Evolutionary conservation across 2,113 vertebrate genomes (phyloP).

Genomic region (Cygnus atratus): DNA sequence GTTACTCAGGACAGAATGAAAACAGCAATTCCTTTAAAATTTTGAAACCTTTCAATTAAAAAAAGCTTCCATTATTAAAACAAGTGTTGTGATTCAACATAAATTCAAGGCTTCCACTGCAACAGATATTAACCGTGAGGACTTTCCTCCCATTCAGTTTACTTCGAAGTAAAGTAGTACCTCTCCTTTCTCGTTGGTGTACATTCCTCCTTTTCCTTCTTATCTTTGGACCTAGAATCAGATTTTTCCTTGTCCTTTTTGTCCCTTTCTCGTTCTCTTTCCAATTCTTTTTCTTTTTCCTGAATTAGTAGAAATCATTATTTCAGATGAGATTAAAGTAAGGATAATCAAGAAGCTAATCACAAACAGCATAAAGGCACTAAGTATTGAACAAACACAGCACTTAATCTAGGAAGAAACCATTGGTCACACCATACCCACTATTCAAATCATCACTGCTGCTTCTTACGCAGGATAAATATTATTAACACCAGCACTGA

Average conservation of each 20-base stretch:
- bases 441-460: neutral
- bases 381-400: neutral
- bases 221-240: slow-evolving; percentile 90
- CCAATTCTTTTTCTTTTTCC: slow-evolving; percentile 96
- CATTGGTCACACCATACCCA: neutral
- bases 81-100: neutral
- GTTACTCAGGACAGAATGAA: neutral
- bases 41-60: neutral
- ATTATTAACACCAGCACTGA: neutral
- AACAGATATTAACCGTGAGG: neutral
- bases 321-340: neutral
- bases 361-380: neutral
- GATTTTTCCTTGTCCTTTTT: slow-evolving; percentile 92
- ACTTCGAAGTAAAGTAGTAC: slow-evolving; percentile 66
- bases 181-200: slow-evolving; percentile 95
- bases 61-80: too few species aligned
- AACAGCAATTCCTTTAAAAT: neutral
- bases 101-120: neutral
- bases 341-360: neutral
- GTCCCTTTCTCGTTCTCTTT: slow-evolving; percentile 92
- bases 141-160: neutral
- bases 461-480: neutral
- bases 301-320: slow-evolving; percentile 53
- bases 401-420: neutral
- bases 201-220: slow-evolving; percentile 91